Evolutionary conservation across 2,797 vertebrate genomes (phyloP).

Genomic region (Hemitrygon akajei): DNA sequence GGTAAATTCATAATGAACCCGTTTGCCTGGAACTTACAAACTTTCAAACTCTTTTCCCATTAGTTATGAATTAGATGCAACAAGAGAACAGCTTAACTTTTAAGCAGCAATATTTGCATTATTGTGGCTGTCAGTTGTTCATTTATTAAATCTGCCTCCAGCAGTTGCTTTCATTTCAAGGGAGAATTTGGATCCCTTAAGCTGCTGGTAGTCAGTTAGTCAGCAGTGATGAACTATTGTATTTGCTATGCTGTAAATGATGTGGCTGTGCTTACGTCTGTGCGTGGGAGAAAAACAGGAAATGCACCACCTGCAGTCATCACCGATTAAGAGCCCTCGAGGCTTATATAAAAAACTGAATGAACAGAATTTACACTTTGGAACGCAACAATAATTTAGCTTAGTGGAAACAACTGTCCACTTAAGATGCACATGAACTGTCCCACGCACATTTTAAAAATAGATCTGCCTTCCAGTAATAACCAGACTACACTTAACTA

Average conservation of each 20-base stretch:
- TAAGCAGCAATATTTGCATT: neutral
- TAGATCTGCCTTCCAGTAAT: neutral
- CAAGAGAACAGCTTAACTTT: neutral
- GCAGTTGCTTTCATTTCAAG: neutral
- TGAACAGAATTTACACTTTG: neutral
- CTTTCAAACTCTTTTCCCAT: neutral
- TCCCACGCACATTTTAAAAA: neutral
- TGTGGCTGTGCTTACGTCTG: neutral
- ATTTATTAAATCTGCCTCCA: neutral
- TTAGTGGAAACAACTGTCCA: neutral
- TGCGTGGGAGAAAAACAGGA: slow-evolving; percentile 36
- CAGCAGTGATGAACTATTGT: neutral
- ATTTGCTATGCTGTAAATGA: neutral
- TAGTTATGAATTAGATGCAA: neutral
- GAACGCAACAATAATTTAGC: neutral
- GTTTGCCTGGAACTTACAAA: neutral
- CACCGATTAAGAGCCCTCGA: neutral
- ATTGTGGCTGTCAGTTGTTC: neutral
- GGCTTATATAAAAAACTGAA: neutral
- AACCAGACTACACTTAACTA: neutral
- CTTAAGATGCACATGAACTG: neutral
- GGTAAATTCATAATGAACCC: neutral
- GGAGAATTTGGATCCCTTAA: neutral
- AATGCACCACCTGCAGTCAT: slow-evolving; percentile 15
- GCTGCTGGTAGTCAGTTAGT: slow-evolving; percentile 1